Percentiles rank a stretch among this genome's conserved stretches.
phyloP scores from a whole-genome alignment of 92 coral and sea anemone genomes.

The Porites evermanni region DNA sequence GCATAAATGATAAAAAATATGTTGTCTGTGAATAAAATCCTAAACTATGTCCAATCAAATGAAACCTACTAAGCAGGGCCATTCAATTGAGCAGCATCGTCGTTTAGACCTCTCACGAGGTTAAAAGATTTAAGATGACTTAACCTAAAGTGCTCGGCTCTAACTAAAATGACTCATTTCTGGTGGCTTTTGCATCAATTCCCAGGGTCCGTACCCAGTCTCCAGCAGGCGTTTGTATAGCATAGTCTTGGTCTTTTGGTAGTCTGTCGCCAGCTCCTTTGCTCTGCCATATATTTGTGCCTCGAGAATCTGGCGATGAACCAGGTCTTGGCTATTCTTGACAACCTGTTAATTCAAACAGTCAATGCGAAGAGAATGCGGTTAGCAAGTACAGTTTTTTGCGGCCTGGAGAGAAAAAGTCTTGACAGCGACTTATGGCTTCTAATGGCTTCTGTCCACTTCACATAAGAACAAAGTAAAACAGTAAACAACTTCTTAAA shows the following conservation, averaged over 20 bases:
- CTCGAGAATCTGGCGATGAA: slow-evolving; percentile 46
- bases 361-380: background rate
- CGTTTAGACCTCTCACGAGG: background rate
- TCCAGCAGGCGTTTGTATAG: slow-evolving; percentile 70
- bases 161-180: slow-evolving; percentile 76
- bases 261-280: slow-evolving; percentile 76
- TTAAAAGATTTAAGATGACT: background rate
- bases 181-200: slow-evolving; percentile 90
- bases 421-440: background rate
- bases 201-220: slow-evolving; percentile 81
- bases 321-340: slow-evolving; percentile 54
- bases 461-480: too few species aligned
- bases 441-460: too few species aligned
- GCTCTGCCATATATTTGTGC: slow-evolving; percentile 73
- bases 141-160: background rate
- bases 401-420: background rate
- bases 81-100: background rate
- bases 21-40: too few species aligned
- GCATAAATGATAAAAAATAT: too few species aligned
- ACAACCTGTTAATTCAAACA: slow-evolving; percentile 43
- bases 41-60: too few species aligned
- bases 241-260: slow-evolving; percentile 70
- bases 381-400: background rate
- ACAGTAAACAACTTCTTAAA: too few species aligned
- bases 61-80: too few species aligned